Evolutionary conservation across 2,113 vertebrate species (phyloP).

Genomic region (Hyperoodon ampullatus): DNA sequence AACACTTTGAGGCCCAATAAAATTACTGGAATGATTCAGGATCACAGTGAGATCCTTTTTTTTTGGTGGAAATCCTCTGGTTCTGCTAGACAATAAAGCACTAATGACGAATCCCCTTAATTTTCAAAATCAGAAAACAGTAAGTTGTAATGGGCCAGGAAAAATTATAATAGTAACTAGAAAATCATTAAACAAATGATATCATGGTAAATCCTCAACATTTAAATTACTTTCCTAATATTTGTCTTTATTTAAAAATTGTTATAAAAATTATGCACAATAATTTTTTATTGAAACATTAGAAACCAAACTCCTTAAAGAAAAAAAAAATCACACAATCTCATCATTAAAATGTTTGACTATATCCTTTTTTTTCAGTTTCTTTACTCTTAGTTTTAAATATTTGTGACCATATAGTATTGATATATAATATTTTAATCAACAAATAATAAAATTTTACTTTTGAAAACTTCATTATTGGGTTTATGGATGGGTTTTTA

Average conservation of each 20-base stretch:
- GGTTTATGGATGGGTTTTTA: background rate
- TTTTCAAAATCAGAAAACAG: constrained; percentile 70
- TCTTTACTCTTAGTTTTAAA: constrained; percentile 31
- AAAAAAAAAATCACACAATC: background rate
- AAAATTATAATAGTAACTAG: constrained; percentile 13
- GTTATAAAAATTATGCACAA: background rate
- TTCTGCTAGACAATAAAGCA: constrained; percentile 51
- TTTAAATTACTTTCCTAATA: constrained; percentile 25
- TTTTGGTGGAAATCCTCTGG: constrained; percentile 55
- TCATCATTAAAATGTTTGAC: constrained; percentile 16
- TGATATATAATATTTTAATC: background rate
- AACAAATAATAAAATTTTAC: background rate
- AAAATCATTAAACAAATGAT: constrained; percentile 37
- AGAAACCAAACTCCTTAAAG: constrained; percentile 10
- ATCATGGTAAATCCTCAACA: constrained; percentile 15
- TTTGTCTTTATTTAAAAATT: constrained; percentile 21
- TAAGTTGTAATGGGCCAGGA: background rate
- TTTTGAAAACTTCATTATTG: background rate
- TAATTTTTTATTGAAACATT: constrained; percentile 31
- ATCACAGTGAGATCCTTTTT: constrained; percentile 74
- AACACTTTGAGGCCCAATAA: constrained; percentile 80
- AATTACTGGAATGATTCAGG: constrained; percentile 79
- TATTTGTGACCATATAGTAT: background rate
- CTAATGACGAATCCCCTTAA: background rate
- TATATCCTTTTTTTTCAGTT: background rate